Evolutionary conservation across 2,888 invertebrate species (phyloP), one percentile per base, ranked within the genome.

Genomic region (Anticlea derivata): DNA sequence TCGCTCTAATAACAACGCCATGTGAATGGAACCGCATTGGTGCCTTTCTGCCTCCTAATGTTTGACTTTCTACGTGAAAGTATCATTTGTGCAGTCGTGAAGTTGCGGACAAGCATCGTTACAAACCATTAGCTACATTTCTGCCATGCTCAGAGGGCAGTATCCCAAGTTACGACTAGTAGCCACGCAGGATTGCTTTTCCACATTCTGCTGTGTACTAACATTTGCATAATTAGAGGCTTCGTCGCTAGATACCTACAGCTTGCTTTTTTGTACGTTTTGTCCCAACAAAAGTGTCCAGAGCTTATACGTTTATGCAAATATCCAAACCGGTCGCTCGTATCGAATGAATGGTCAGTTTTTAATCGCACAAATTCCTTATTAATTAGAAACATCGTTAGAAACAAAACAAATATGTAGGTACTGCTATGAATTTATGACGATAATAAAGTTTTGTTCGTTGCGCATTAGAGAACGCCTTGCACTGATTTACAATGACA

Each of bases 31-130:
- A 65, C 72, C 68, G 69, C 73, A 71, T 70, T 69, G 66, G 72
- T 75, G 66, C 74, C 75, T 75, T 75, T 78, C 78, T 51, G 51
- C 29, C 35, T 43, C 43, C 72, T 78, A 79, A 83, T 83, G 80
- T 83, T 82, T 79, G 75, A 82, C 86, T 86, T 86, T 86, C 87
- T 86, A 84, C 76, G 80, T 75, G 87, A 85, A 86, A 86, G 85
- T 85, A 80, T 79, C 78, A 77, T 81, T 80, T 80, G 78, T 76
- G 73, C 65, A 70, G 68, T 71, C 68, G 69, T 67, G 67, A 63
- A 71, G 73, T 70, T 68, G 72, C 75, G 68, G 70, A 68, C 72
- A 73, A 77, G 75, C 76, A 73, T 73, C 71, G 71, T 76, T 75
- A 75, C 73, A 69, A 73, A 69, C 73, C 74, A 79, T 78, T 82